These are phyloP conservation scores for Polymixis lichenea DNA, from an alignment of 2,888 invertebrate species.

Conservation along the genomic window DNA sequence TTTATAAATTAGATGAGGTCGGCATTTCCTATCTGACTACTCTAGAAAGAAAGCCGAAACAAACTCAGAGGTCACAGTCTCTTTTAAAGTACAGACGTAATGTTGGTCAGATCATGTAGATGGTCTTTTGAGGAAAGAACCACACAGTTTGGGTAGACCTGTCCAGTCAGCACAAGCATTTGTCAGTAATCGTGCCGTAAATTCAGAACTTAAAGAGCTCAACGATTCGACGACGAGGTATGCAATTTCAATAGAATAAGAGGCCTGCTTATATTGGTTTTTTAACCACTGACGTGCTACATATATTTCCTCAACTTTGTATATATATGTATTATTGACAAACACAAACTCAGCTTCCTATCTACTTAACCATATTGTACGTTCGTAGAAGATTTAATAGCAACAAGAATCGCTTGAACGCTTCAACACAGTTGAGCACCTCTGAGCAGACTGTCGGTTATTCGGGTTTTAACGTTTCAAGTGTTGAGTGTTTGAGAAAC, in stretches of 20 bases:
- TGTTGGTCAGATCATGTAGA: too few relatives aligned
- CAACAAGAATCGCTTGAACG: conserved; percentile 24
- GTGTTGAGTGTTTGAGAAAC: conserved; percentile 5
- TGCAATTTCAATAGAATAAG: background rate
- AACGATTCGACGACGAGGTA: too few relatives aligned
- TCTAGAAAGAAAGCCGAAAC: too few relatives aligned
- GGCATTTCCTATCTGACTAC: too few relatives aligned
- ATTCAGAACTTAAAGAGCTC: too few relatives aligned
- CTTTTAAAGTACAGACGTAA: too few relatives aligned
- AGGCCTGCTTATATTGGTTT: background rate
- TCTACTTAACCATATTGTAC: background rate
- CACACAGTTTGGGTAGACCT: too few relatives aligned
- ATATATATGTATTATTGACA: background rate
- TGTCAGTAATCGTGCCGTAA: too few relatives aligned
- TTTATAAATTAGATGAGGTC: too few relatives aligned
- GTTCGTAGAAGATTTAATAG: conserved; percentile 2
- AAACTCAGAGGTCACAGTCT: too few relatives aligned
- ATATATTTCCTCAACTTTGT: background rate
- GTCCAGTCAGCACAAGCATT: too few relatives aligned
- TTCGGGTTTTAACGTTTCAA: conserved; percentile 19
- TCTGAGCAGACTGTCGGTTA: background rate
- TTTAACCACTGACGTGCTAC: background rate
- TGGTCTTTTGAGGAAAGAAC: too few relatives aligned
- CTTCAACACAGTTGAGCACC: conserved; percentile 12
- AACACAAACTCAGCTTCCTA: conserved; percentile 1